These are phyloP conservation scores for Parasteatoda lunata DNA, from an alignment of 2,888 invertebrate species.

Conservation along the genomic window DNA sequence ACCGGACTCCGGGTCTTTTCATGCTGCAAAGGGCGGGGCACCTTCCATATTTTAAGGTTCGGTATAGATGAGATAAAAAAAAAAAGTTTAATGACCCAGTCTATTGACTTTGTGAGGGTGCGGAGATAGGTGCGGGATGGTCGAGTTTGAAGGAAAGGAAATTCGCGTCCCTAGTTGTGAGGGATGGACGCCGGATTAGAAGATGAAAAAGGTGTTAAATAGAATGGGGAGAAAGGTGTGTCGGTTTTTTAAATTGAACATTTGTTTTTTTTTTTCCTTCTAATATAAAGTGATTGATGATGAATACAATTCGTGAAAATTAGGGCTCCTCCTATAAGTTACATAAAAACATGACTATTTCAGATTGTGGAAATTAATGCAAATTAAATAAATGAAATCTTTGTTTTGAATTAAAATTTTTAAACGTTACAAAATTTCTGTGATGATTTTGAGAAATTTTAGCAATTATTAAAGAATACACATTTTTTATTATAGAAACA, in stretches of 20 bases:
- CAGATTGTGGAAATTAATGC: no score
- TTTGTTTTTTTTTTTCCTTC: neutral
- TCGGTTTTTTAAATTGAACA: neutral
- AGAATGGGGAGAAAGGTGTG: neutral
- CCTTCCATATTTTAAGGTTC: constrained; percentile 42
- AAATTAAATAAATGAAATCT: no score
- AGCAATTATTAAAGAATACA: no score
- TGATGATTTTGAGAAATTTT: no score
- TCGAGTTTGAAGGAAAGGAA: constrained; percentile 39
- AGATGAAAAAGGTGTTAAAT: neutral
- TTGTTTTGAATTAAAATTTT: no score
- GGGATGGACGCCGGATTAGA: constrained; percentile 37
- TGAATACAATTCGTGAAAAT: no score
- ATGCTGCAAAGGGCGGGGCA: constrained; percentile 39
- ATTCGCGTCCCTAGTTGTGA: constrained; percentile 38
- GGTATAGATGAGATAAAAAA: constrained; percentile 8
- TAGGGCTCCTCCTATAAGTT: no score
- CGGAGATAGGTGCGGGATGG: neutral
- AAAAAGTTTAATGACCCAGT: constrained; percentile 35
- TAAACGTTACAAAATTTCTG: no score
- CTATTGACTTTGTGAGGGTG: constrained; percentile 6
- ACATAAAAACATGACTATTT: no score
- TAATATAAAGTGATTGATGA: neutral
- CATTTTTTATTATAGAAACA: no score
- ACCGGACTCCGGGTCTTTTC: constrained; percentile 2